Percentiles rank a stretch among this genome's conserved stretches.
These are phyloP conservation scores for Leucophora obtusa DNA, from an alignment of 2,888 invertebrate species.

Conservation along the genomic window DNA sequence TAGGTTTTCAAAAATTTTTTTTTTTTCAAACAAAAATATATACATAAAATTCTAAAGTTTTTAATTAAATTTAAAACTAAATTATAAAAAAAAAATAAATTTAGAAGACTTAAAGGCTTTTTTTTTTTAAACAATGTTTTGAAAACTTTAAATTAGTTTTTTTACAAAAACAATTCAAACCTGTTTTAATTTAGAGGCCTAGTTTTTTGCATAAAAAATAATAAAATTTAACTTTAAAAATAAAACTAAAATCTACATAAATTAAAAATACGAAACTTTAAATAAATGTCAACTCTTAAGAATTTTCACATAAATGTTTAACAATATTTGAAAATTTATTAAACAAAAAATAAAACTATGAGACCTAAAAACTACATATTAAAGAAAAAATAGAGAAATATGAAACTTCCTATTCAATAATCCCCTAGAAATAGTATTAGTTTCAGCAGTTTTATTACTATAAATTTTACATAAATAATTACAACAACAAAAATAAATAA, in stretches of 20 bases:
- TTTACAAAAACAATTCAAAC: not conserved
- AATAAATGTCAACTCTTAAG: not conserved
- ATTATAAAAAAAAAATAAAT: not conserved
- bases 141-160: not conserved
- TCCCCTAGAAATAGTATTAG: not conserved
- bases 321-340: not conserved
- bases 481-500: not conserved
- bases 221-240: not conserved
- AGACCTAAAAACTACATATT: slow-evolving; percentile 16
- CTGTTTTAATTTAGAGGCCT: not conserved
- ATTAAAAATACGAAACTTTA: not conserved
- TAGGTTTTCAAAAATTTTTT: slow-evolving; percentile 16
- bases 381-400: not conserved
- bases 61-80: not conserved
- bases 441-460: not conserved
- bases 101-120: slow-evolving; percentile 33
- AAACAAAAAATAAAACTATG: slow-evolving; percentile 16
- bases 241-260: not conserved
- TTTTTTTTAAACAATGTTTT: not conserved
- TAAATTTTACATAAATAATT: not conserved
- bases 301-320: not conserved
- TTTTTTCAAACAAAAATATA: not conserved
- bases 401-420: not conserved
- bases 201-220: not conserved
- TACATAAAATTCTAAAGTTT: not conserved